Conservation (phyloP, 2,113 vertebrate genomes). For the Chaetura pelagica region DNA sequence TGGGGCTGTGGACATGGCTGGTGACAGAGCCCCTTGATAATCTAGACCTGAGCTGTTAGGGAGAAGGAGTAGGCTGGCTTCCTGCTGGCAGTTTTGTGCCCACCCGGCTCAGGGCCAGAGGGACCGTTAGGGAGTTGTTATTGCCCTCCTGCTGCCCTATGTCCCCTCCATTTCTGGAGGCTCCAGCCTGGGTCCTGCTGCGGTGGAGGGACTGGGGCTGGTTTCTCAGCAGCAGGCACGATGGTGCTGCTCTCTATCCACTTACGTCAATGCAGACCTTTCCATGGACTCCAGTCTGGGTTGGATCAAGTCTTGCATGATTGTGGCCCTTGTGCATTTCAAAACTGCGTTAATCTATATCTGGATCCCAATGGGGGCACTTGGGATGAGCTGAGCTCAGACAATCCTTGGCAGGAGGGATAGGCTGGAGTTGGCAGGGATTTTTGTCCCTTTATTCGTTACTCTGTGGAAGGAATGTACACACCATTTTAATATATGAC, state of each 20-base stretch:
- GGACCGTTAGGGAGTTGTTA: background rate
- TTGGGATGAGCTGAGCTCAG: slow-evolving; percentile 32
- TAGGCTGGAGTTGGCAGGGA: slow-evolving; percentile 44
- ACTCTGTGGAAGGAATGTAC: slow-evolving; percentile 34
- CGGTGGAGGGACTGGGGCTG: accelerated
- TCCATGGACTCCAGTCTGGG: slow-evolving; percentile 27
- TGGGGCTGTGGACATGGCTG: accelerated
- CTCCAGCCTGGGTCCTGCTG: background rate
- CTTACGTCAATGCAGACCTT: slow-evolving; percentile 63
- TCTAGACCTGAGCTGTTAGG: background rate
- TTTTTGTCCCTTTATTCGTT: slow-evolving; percentile 54
- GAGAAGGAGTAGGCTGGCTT: accelerated
- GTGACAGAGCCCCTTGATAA: accelerated
- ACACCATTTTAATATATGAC: slow-evolving; percentile 54
- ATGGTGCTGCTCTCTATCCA: background rate
- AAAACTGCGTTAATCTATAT: slow-evolving; percentile 52
- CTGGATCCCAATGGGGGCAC: slow-evolving; percentile 60
- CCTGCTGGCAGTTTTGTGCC: background rate
- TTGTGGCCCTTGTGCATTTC: slow-evolving; percentile 39
- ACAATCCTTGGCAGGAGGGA: slow-evolving; percentile 66
- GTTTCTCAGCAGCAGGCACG: background rate
- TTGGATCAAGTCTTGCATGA: slow-evolving; percentile 40
- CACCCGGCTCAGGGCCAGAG: accelerated
- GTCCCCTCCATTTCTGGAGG: background rate
- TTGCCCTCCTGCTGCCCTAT: background rate